Evolutionary conservation across 2,888 invertebrate genomes (phyloP).

Genomic region (Cryptus armator): DNA sequence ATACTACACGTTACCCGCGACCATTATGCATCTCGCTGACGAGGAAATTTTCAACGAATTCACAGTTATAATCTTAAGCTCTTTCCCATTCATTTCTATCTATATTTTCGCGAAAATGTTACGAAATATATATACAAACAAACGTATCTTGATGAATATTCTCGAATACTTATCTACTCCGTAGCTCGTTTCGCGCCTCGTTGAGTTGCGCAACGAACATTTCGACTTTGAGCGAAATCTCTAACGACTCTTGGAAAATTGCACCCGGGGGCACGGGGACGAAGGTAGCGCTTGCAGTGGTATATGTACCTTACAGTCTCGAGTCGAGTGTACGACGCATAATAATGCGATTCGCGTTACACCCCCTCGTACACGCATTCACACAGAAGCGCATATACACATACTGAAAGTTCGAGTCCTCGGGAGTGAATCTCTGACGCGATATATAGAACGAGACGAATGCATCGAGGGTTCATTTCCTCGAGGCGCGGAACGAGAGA

Average conservation of each 20-base stretch:
- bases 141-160: conserved; percentile 35
- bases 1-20: not conserved
- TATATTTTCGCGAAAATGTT: not conserved
- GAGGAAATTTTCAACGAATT: conserved; percentile 3
- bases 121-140: conserved; percentile 30
- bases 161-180: conserved; percentile 9
- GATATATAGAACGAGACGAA: conserved; percentile 12
- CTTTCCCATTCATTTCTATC: not conserved
- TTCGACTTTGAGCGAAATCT: conserved; percentile 17
- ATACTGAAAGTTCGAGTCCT: not conserved
- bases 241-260: conserved; percentile 19
- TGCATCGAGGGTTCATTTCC: conserved; percentile 52
- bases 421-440: not conserved
- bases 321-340: conserved; percentile 40
- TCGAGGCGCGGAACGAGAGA: conserved; percentile 11
- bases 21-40: not conserved
- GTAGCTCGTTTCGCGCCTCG: conserved; percentile 7
- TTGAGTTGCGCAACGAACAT: conserved; percentile 12
- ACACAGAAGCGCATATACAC: not conserved
- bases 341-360: conserved; percentile 35
- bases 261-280: conserved; percentile 3
- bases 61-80: conserved; percentile 24
- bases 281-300: not conserved
- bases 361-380: not conserved
- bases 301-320: not conserved